Conservation (phyloP, 2,113 vertebrate genomes). For the Tragelaphus imberbis region DNA sequence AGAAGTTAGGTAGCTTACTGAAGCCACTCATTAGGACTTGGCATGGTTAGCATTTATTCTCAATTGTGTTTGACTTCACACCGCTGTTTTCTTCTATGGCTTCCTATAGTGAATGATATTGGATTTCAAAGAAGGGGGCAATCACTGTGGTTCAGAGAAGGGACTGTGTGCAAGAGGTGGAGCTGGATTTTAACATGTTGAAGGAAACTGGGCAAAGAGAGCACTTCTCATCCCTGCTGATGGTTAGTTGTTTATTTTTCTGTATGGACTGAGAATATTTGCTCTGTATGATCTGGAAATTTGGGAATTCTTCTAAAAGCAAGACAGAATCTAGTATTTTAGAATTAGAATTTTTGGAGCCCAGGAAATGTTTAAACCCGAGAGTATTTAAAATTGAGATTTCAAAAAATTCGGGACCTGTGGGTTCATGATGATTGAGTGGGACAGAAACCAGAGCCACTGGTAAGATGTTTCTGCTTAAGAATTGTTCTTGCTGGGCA, state of each 20-base stretch:
- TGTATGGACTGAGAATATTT: not conserved
- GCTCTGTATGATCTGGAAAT: not conserved
- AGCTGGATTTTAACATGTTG: not conserved
- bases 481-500: not conserved
- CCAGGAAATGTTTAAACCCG: not conserved
- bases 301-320: not conserved
- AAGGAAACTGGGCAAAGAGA: not conserved
- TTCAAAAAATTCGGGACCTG: not conserved
- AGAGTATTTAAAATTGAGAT: not conserved
- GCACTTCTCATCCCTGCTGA: not conserved
- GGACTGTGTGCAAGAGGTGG: fast-evolving
- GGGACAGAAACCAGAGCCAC: not conserved
- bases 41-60: not conserved
- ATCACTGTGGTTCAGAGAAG: not conserved
- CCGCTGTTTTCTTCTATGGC: not conserved
- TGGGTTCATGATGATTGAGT: not conserved
- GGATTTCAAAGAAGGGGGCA: not conserved
- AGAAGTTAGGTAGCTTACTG: not conserved
- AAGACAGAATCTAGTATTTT: not conserved
- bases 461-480: not conserved
- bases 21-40: not conserved
- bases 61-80: not conserved
- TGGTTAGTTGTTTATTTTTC: not conserved
- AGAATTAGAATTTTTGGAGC: not conserved
- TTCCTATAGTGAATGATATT: not conserved